A percentile compares a stretch with the other conserved stretches of the same genome.
phyloP scores from a whole-genome alignment of 2,888 invertebrate genomes.

The Phalangium opilio region DNA sequence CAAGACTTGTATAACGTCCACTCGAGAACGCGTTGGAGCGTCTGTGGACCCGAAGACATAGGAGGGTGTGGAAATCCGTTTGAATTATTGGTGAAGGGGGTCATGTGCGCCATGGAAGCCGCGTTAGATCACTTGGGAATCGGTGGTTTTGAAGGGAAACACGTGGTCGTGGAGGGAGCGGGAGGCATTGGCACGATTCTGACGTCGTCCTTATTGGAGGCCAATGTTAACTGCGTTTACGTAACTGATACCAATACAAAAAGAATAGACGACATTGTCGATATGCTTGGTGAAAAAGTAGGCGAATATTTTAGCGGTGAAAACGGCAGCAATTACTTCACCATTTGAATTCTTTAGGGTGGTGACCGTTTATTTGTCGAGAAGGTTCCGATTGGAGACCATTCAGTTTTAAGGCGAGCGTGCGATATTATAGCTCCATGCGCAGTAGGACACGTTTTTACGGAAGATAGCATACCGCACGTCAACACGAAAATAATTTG shows the following conservation, averaged over 20 bases:
- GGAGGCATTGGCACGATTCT: constrained; percentile 23
- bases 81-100: constrained; percentile 22
- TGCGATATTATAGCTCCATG: constrained; percentile 26
- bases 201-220: not conserved
- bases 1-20: constrained; percentile 23
- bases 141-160: constrained; percentile 23
- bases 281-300: constrained; percentile 20
- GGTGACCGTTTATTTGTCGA: constrained; percentile 19
- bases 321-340: too few relatives aligned
- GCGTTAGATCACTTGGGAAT: constrained; percentile 21
- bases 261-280: constrained; percentile 22
- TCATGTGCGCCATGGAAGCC: constrained; percentile 25
- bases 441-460: constrained; percentile 24
- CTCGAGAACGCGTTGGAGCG: constrained; percentile 22
- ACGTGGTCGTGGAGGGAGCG: constrained; percentile 24
- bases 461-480: constrained; percentile 22
- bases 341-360: constrained; percentile 9
- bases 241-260: constrained; percentile 23
- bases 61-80: constrained; percentile 24
- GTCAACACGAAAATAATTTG: constrained; percentile 24
- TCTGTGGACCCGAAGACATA: constrained; percentile 22
- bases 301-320: too few relatives aligned
- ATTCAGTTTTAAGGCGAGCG: constrained; percentile 18
- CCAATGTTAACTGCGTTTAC: constrained; percentile 15
- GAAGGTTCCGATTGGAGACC: constrained; percentile 24